Evolutionary conservation across 1,140 invertebrate genomes (phyloP).

Genomic region (Melitaea cinxia): DNA sequence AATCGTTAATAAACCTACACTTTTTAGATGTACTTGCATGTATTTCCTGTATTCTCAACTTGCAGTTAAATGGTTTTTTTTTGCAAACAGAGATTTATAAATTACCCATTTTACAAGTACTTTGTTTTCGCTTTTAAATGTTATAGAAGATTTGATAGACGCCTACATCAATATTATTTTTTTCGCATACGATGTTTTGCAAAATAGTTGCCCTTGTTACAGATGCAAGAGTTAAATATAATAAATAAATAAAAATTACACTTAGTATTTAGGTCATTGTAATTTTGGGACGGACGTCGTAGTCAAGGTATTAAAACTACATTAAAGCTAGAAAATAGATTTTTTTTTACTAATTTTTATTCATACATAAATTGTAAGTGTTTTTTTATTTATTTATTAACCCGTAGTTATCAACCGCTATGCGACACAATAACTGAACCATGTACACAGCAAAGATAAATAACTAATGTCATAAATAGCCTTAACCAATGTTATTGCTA

Average conservation of each 20-base stretch:
- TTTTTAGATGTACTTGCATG: constrained; percentile 15
- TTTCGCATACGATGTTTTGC: neutral
- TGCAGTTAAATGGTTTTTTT: neutral
- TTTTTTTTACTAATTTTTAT: neutral
- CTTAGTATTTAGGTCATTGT: constrained; percentile 32
- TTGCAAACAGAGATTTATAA: neutral
- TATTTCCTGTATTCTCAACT: neutral
- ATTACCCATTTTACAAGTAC: neutral
- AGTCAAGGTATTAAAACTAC: constrained; percentile 17
- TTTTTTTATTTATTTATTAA: neutral
- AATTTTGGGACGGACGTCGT: constrained; percentile 22
- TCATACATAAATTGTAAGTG: neutral
- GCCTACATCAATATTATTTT: neutral
- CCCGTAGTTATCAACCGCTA: neutral
- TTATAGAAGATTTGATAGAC: neutral
- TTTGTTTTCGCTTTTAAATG: neutral
- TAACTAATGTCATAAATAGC: no score
- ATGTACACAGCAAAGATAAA: no score
- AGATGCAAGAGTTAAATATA: constrained; percentile 31
- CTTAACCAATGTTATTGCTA: no score
- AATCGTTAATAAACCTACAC: neutral
- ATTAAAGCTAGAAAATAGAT: constrained; percentile 18
- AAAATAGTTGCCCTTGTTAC: constrained; percentile 23
- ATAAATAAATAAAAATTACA: constrained; percentile 27
- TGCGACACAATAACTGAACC: no score